A percentile compares a stretch with the other conserved stretches of the same genome.
Evolutionary conservation across 2,113 vertebrate species (phyloP).

Genomic region (Spermophilus dauricus): DNA sequence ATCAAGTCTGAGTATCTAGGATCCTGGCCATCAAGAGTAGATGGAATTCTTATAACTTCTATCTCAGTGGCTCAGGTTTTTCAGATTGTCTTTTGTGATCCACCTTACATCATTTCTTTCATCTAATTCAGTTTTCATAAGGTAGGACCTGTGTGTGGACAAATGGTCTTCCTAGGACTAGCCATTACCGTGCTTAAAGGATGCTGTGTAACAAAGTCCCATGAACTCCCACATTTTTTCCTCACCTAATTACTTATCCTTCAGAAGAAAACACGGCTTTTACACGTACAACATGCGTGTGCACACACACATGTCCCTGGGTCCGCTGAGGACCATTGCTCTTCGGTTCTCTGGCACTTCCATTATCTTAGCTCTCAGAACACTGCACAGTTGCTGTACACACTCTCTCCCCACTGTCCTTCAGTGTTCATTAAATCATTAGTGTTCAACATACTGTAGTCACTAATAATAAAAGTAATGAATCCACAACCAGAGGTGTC

Average conservation of each 20-base stretch:
- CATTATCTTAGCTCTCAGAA: not conserved
- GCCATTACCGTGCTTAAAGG: not conserved
- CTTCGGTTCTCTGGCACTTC: not conserved
- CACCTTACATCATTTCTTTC: not conserved
- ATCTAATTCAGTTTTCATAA: not conserved
- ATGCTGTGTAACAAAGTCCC: not conserved
- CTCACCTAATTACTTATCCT: not conserved
- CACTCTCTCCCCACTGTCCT: not conserved
- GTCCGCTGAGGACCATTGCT: not conserved
- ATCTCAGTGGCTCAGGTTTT: not conserved
- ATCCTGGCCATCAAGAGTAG: not conserved
- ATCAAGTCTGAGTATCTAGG: not conserved
- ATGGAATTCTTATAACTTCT: not conserved
- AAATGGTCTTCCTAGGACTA: not conserved
- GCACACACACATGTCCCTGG: not conserved
- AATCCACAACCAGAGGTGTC: not conserved
- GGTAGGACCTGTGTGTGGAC: not conserved
- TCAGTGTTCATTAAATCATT: not conserved
- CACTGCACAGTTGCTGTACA: too few species aligned
- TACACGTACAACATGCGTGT: not conserved
- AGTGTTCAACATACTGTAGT: too few species aligned
- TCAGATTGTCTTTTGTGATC: not conserved
- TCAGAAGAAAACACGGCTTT: not conserved
- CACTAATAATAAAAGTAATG: not conserved
- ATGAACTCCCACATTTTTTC: too few species aligned